phyloP scores from a whole-genome alignment of 2,113 vertebrate species.

The Garra rufa region DNA sequence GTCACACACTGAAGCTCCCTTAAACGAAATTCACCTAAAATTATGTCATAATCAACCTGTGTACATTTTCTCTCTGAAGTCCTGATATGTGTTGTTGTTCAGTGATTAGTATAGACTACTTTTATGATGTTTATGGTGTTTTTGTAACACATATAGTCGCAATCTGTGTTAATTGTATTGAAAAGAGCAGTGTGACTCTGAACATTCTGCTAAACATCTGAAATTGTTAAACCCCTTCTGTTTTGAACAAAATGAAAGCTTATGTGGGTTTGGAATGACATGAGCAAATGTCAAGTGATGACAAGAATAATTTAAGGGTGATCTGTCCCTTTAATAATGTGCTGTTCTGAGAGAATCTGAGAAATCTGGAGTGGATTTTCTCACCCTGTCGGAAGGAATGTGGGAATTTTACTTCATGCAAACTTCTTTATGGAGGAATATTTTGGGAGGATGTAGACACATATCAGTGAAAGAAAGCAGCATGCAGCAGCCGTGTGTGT shows the following conservation, averaged over 20 bases:
- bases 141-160: neutral
- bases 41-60: no score
- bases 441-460: constrained; percentile 49
- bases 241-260: neutral
- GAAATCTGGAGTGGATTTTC: neutral
- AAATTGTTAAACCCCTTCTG: neutral
- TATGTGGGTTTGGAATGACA: neutral
- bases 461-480: neutral
- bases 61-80: no score
- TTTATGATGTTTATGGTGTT: neutral
- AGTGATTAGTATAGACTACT: neutral
- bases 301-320: neutral
- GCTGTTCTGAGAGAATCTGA: neutral
- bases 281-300: neutral
- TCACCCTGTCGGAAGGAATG: constrained; percentile 22
- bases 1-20: no score
- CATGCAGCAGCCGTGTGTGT: neutral
- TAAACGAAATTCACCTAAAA: no score
- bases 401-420: neutral
- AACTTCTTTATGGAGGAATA: neutral
- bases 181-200: neutral
- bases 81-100: no score
- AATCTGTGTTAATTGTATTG: neutral
- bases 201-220: neutral
- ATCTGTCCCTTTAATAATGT: neutral